Evolutionary conservation across 1,140 invertebrate species (phyloP).

Genomic region (Leptinotarsa lineolata): DNA sequence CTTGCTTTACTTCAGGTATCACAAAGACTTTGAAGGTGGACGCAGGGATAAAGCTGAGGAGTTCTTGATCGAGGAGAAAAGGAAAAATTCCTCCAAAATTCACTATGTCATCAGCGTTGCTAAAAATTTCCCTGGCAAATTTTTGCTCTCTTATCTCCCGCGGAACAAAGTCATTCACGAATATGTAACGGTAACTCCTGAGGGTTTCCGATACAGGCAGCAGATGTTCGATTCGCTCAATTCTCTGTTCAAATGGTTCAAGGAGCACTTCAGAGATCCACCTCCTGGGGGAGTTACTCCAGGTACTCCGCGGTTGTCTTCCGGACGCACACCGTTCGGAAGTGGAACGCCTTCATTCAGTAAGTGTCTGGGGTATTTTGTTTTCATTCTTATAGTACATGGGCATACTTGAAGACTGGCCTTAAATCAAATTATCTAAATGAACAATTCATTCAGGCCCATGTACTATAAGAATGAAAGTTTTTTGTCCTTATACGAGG

Average conservation of each 20-base stretch:
- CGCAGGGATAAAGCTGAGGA: constrained; percentile 86
- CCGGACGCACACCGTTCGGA: constrained; percentile 69
- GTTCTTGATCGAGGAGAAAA: constrained; percentile 82
- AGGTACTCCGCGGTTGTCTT: constrained; percentile 66
- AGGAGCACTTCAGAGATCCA: constrained; percentile 94
- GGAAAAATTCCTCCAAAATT: constrained; percentile 83
- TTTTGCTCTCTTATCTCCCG: constrained; percentile 92
- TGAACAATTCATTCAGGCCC: too few relatives aligned
- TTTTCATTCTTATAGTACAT: too few relatives aligned
- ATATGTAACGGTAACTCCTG: constrained; percentile 87
- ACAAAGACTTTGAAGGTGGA: constrained; percentile 72
- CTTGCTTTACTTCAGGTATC: constrained; percentile 91
- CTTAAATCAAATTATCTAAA: too few relatives aligned
- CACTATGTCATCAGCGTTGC: constrained; percentile 88
- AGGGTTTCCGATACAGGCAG: constrained; percentile 89
- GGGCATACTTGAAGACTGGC: too few relatives aligned
- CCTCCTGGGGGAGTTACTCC: constrained; percentile 76
- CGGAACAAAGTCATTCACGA: constrained; percentile 84
- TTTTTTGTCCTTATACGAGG: too few relatives aligned
- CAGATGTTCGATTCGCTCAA: constrained; percentile 86
- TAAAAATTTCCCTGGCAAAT: constrained; percentile 92
- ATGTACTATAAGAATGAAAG: too few relatives aligned
- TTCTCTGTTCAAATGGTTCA: constrained; percentile 93
- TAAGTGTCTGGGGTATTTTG: constrained; percentile 18
- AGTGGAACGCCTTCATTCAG: constrained; percentile 46